phyloP scores from a whole-genome alignment of 2,888 invertebrate genomes.

The Dasysyrphus albostriatus region DNA sequence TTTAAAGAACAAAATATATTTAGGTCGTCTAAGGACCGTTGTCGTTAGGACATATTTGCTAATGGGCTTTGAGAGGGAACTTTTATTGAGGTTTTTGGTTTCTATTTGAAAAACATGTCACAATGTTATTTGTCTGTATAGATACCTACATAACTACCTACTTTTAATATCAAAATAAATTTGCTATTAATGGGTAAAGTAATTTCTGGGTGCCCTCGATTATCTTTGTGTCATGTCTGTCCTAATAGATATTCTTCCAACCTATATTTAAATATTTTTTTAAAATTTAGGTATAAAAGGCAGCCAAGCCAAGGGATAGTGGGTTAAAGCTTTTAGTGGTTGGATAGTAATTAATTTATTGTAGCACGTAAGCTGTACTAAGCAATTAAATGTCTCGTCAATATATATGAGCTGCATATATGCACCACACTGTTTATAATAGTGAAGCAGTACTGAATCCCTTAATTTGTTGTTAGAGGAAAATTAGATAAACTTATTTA shows the following conservation, averaged over 20 bases:
- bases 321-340: no score
- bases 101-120: slow-evolving; percentile 40
- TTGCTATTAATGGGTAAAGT: slow-evolving; percentile 34
- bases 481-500: no score
- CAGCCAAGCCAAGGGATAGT: background rate
- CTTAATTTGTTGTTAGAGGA: no score
- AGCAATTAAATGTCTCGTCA: no score
- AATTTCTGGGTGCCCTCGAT: slow-evolving; percentile 38
- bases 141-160: background rate
- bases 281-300: background rate
- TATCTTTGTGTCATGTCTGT: slow-evolving; percentile 25
- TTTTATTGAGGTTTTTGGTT: slow-evolving; percentile 48
- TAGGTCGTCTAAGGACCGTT: slow-evolving; percentile 19
- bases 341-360: no score
- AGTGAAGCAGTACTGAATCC: no score
- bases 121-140: slow-evolving; percentile 10
- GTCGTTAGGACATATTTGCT: slow-evolving; percentile 58
- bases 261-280: background rate
- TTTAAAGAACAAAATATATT: slow-evolving; percentile 2
- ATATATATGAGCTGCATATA: no score
- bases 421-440: no score
- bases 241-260: background rate
- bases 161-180: slow-evolving; percentile 32
- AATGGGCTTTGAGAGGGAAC: slow-evolving; percentile 54
- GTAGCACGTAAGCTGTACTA: no score